A percentile compares a stretch with the other conserved stretches of the same genome.
phyloP scores from a whole-genome alignment of 2,797 vertebrate species.

The Sebastes umbrosus region DNA sequence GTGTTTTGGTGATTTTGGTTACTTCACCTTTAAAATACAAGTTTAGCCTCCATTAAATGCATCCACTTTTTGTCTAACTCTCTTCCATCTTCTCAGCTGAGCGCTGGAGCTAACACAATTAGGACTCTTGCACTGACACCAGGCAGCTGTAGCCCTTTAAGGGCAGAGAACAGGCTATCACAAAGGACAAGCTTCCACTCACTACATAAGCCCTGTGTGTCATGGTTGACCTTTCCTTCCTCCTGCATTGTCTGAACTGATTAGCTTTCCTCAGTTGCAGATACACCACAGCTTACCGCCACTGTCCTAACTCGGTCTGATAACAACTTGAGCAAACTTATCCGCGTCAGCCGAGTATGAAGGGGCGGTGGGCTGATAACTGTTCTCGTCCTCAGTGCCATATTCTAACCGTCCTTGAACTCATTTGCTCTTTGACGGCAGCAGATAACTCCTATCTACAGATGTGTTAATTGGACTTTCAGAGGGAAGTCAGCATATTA shows the following conservation, averaged over 20 bases:
- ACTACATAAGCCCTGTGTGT: conserved; percentile 46
- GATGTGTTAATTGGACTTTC: conserved; percentile 75
- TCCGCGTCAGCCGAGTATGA: conserved; percentile 30
- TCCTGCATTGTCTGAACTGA: conserved; percentile 64
- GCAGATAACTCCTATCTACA: conserved; percentile 66
- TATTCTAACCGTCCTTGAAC: conserved; percentile 54
- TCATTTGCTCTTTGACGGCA: conserved; percentile 50
- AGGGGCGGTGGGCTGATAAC: conserved; percentile 17
- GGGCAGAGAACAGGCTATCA: conserved; percentile 43
- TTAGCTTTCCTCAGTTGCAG: conserved; percentile 55
- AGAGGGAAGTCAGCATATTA: conserved; percentile 61
- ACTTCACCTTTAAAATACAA: background rate
- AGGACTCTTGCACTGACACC: conserved; percentile 13
- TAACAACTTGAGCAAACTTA: conserved; percentile 35
- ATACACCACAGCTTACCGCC: conserved; percentile 43
- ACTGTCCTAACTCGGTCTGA: conserved; percentile 37
- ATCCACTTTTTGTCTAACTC: background rate
- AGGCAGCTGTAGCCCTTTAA: conserved; percentile 48
- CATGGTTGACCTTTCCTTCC: conserved; percentile 72
- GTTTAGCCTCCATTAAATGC: background rate
- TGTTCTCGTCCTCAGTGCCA: conserved; percentile 26
- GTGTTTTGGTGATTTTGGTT: background rate
- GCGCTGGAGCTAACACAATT: conserved; percentile 6
- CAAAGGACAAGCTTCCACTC: conserved; percentile 53
- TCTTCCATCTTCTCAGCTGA: background rate